A percentile compares a stretch with the other conserved stretches of the same genome.
Conservation (phyloP, 2,113 vertebrate genomes). For the Anolis sagrei region DNA sequence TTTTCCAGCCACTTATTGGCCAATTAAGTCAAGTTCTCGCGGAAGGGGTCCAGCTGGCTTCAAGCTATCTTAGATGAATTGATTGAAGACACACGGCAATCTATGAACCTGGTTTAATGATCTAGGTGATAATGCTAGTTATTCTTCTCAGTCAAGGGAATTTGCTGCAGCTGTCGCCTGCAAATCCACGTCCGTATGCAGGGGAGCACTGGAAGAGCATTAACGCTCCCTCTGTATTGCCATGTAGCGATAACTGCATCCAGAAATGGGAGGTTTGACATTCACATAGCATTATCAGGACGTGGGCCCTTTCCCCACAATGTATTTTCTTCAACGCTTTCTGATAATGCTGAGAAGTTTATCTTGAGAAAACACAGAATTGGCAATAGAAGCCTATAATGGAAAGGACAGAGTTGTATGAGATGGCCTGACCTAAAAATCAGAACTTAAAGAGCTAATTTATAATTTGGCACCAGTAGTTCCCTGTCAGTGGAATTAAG, state of each 20-base stretch:
- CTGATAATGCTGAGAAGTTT: constrained; percentile 53
- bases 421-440: constrained; percentile 55
- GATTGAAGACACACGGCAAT: constrained; percentile 96
- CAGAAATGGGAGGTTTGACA: constrained; percentile 83
- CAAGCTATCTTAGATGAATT: constrained; percentile 97
- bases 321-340: not conserved
- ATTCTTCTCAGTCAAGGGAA: constrained; percentile 99
- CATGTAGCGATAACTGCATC: constrained; percentile 75
- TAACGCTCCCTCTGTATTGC: constrained; percentile 87
- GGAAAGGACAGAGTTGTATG: constrained; percentile 40
- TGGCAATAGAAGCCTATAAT: constrained; percentile 52
- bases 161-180: constrained; percentile 94
- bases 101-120: constrained; percentile 98
- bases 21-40: constrained; percentile 99
- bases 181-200: constrained; percentile 92
- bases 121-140: constrained; percentile 99
- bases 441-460: constrained; percentile 51
- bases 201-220: constrained; percentile 86
- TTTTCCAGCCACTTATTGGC: constrained; percentile 99
- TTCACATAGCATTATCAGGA: constrained; percentile 61
- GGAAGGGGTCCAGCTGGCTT: constrained; percentile 98
- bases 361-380: constrained; percentile 47
- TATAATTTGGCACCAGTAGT: not conserved
- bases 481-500: not conserved
- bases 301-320: not conserved